phyloP scores from a whole-genome alignment of 2,113 vertebrate genomes.

The Calyptommatus sinebrachiatus region DNA sequence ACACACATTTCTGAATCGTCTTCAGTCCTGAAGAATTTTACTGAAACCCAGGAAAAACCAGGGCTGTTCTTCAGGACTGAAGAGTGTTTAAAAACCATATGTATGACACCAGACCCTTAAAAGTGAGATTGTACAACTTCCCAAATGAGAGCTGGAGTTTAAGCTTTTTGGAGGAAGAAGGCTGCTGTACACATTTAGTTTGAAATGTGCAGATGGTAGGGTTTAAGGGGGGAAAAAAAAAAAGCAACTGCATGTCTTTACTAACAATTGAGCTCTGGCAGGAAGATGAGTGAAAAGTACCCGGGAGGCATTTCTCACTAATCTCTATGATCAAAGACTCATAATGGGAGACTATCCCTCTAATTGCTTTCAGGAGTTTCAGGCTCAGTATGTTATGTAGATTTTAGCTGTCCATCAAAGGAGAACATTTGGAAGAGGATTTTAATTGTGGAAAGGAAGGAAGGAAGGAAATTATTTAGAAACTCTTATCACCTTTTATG shows the following conservation, averaged over 20 bases:
- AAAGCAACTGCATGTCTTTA: neutral
- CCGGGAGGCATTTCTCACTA: constrained; percentile 14
- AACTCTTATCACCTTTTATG: constrained; percentile 33
- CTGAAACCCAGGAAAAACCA: no score
- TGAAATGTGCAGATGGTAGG: neutral
- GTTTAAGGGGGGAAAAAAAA: neutral
- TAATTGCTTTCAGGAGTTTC: constrained; percentile 44
- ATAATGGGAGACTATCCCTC: constrained; percentile 31
- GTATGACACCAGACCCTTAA: no score
- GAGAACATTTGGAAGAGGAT: constrained; percentile 34
- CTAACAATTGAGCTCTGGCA: constrained; percentile 22
- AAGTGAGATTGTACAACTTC: no score
- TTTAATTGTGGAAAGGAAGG: constrained; percentile 11
- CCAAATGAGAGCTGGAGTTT: no score
- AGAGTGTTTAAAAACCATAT: no score
- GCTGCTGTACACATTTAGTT: constrained; percentile 18
- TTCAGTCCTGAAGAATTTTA: no score
- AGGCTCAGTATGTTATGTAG: neutral
- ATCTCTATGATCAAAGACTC: constrained; percentile 30
- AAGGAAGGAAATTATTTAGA: constrained; percentile 43
- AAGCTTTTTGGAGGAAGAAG: no score
- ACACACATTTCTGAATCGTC: no score
- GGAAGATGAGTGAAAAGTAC: constrained; percentile 29
- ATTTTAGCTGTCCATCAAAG: neutral
- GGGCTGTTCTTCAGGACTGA: no score